Evolutionary conservation across 2,113 vertebrate species (phyloP), one percentile per base, ranked within the genome.

Genomic region (Telmatochromis bifrenatus): DNA sequence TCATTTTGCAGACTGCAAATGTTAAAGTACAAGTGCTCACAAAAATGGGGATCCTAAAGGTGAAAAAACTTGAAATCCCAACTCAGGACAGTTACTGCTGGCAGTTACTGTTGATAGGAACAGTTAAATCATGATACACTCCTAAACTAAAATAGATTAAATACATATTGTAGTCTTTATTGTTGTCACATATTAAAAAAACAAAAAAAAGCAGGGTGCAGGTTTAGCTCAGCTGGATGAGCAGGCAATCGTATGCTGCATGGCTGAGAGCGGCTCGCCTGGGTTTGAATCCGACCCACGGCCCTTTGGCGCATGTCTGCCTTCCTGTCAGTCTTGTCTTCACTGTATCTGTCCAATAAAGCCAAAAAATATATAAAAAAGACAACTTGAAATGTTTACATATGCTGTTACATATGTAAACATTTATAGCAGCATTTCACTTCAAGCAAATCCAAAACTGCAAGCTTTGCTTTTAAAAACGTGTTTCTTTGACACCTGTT

Each of bases 401-500:
- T 77, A 49, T 31, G 70, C 70, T 75, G 23, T 45, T 26, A 45
- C 39, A 17, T 47, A 73, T 28, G 26, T 28, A 28, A 28, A 28
- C 26, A 15, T 21, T 6, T 35, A 53, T 11, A 62, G 33, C 23
- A 9, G 39, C 68, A 75, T 28, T 75, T 47, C 14, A 75, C 13
- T 47, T 75, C 39, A 75, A 28, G 39, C 23, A 28, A 28, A 75
- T 75, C 23, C 70, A 56, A 81, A 45, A 85, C 79, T 3, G 49
- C 42, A 37, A 31, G 17, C 33, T 68, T 26, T 62, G 47, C 39
- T 26, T 79, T 51, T 21, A 54, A 65, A 65, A 65, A 65, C 1
- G 6, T 5, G 17, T 65, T 65, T 68, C 83, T 86, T 87, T 84
- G 58, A 79, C 93, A 94, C 91, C 92, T 95, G 91, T 88, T 92